Evolutionary conservation across 1,140 invertebrate genomes (phyloP).

Genomic region (Trachymyrmex cornetzi): DNA sequence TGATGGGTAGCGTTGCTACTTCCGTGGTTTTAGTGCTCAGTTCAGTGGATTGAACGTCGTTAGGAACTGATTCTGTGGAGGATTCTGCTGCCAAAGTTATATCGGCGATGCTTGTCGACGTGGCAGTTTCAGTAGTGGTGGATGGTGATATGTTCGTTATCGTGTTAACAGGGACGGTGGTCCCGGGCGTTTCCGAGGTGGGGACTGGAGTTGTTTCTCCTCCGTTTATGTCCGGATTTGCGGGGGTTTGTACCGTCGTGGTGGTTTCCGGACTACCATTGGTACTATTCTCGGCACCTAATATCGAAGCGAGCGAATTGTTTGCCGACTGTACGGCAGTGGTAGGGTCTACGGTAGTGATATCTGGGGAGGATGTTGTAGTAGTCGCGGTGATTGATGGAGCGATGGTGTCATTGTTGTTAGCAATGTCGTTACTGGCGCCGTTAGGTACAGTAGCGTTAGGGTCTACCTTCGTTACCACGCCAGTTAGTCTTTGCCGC

Average conservation of each 20-base stretch:
- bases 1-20: neutral
- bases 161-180: neutral
- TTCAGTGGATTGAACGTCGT: neutral
- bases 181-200: neutral
- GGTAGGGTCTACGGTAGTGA: conserved; percentile 52
- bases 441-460: conserved; percentile 79
- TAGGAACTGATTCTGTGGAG: conserved; percentile 9
- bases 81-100: neutral
- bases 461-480: conserved; percentile 79
- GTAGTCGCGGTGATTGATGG: conserved; percentile 48
- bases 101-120: neutral
- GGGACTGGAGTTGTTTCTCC: neutral
- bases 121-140: conserved; percentile 1
- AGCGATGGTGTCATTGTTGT: conserved; percentile 77
- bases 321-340: neutral
- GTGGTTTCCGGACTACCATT: neutral
- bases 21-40: neutral
- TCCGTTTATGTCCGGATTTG: neutral
- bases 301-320: neutral
- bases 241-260: neutral
- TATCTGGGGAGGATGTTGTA: conserved; percentile 67
- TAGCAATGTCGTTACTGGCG: conserved; percentile 76
- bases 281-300: conserved; percentile 5
- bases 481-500: conserved; percentile 50
- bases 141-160: neutral